Conservation (phyloP, 2,888 invertebrate species). For the Lamellibrachia satsuma region DNA sequence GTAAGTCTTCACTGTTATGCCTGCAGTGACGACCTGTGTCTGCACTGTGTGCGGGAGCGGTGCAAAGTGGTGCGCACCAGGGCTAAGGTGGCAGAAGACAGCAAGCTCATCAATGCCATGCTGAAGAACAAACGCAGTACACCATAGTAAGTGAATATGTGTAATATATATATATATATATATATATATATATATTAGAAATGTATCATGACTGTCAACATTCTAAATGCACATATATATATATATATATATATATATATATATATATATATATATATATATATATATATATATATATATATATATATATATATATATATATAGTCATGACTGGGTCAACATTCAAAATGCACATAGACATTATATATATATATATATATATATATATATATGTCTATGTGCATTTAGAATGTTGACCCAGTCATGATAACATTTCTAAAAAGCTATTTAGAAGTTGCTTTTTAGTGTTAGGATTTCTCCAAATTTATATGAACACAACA, state of each 20-base stretch:
- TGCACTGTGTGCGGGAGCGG: slow-evolving; percentile 68
- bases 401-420: too few species aligned
- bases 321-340: too few species aligned
- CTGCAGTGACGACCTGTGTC: slow-evolving; percentile 50
- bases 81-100: slow-evolving; percentile 68
- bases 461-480: too few species aligned
- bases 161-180: not conserved
- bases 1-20: not conserved
- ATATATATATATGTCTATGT: too few species aligned
- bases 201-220: too few species aligned
- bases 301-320: not conserved
- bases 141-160: slow-evolving; percentile 19
- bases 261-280: not conserved
- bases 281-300: not conserved
- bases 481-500: too few species aligned
- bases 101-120: slow-evolving; percentile 64
- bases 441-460: too few species aligned
- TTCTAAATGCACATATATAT: too few species aligned
- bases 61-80: slow-evolving; percentile 68
- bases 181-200: not conserved
- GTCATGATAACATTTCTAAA: too few species aligned
- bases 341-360: too few species aligned
- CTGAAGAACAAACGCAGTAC: slow-evolving; percentile 30
- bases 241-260: too few species aligned
- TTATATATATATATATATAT: too few species aligned